Evolutionary conservation across 2,797 vertebrate genomes (phyloP).

Genomic region (Scarus forsteni): DNA sequence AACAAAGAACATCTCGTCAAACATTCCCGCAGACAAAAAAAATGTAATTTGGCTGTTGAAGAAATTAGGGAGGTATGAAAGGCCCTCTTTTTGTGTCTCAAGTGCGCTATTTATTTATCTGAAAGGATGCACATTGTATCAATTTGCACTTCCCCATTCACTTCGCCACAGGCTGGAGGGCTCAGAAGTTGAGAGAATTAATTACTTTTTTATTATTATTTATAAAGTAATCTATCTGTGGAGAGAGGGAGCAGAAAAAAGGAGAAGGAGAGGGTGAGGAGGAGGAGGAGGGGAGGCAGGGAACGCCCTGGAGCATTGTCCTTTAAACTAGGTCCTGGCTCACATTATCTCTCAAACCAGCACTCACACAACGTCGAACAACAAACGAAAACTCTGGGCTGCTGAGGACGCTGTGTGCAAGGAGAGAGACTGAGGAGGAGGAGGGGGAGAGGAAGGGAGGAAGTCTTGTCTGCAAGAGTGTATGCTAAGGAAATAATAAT

Average conservation of each 20-base stretch:
- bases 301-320: slow-evolving; percentile 84
- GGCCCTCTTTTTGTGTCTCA: slow-evolving; percentile 79
- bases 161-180: slow-evolving; percentile 89
- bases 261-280: slow-evolving; percentile 33
- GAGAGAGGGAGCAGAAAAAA: slow-evolving; percentile 25
- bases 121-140: slow-evolving; percentile 98
- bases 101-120: slow-evolving; percentile 92
- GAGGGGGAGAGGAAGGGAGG: slow-evolving; percentile 11
- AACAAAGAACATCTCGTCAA: slow-evolving; percentile 82
- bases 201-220: slow-evolving; percentile 97
- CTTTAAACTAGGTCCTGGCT: slow-evolving; percentile 87
- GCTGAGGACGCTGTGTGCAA: slow-evolving; percentile 74
- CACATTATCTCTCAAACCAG: slow-evolving; percentile 86
- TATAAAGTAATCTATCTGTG: slow-evolving; percentile 91
- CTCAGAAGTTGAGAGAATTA: slow-evolving; percentile 99
- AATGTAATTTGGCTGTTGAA: slow-evolving; percentile 82
- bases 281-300: slow-evolving; percentile 61
- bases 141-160: slow-evolving; percentile 89
- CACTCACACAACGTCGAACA: slow-evolving; percentile 79
- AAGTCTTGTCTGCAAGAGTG: slow-evolving; percentile 42
- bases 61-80: slow-evolving; percentile 84
- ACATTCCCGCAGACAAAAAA: slow-evolving; percentile 81
- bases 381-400: slow-evolving; percentile 81
- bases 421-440: slow-evolving; percentile 28
- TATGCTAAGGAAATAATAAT: slow-evolving; percentile 29